Percentiles rank a stretch among this genome's conserved stretches.
Evolutionary conservation across 2,888 invertebrate genomes (phyloP).

Genomic region (Netelia melanura): DNA sequence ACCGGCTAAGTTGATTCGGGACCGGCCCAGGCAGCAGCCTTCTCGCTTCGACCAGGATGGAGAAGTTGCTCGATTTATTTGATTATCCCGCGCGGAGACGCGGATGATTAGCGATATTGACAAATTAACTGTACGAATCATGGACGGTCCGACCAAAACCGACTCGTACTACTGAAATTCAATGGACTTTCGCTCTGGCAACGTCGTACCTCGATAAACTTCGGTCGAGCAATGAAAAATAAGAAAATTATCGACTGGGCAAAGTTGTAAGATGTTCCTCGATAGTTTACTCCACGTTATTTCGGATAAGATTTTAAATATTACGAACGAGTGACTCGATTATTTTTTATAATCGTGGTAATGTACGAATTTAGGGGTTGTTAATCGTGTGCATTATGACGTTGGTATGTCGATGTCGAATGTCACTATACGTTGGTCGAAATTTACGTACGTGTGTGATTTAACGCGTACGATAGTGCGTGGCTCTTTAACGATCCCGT

Average conservation of each 20-base stretch:
- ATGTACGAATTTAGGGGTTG: slow-evolving; percentile 31
- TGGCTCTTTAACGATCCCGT: slow-evolving; percentile 73
- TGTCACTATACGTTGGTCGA: not conserved
- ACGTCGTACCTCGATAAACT: slow-evolving; percentile 23
- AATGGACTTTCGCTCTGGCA: not conserved
- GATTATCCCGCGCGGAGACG: slow-evolving; percentile 72
- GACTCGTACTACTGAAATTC: slow-evolving; percentile 30
- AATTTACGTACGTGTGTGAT: slow-evolving; percentile 5
- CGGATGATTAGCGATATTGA: slow-evolving; percentile 80
- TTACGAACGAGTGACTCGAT: not conserved
- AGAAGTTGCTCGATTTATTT: slow-evolving; percentile 78
- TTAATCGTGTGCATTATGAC: slow-evolving; percentile 6
- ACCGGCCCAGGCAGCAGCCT: slow-evolving; percentile 11
- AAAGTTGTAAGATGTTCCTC: not conserved
- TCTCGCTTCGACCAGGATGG: slow-evolving; percentile 37
- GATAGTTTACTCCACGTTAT: not conserved
- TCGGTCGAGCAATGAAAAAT: not conserved
- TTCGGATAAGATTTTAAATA: not conserved
- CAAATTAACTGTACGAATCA: slow-evolving; percentile 74
- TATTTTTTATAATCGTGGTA: slow-evolving; percentile 4
- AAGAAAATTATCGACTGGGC: not conserved
- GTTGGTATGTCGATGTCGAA: not conserved
- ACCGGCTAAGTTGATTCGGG: slow-evolving; percentile 54
- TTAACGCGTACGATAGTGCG: slow-evolving; percentile 21
- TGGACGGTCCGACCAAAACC: slow-evolving; percentile 21